A percentile compares a stretch with the other conserved stretches of the same genome.
Evolutionary conservation across 2,888 invertebrate genomes (phyloP).

Genomic region (Cremastinae sp.): DNA sequence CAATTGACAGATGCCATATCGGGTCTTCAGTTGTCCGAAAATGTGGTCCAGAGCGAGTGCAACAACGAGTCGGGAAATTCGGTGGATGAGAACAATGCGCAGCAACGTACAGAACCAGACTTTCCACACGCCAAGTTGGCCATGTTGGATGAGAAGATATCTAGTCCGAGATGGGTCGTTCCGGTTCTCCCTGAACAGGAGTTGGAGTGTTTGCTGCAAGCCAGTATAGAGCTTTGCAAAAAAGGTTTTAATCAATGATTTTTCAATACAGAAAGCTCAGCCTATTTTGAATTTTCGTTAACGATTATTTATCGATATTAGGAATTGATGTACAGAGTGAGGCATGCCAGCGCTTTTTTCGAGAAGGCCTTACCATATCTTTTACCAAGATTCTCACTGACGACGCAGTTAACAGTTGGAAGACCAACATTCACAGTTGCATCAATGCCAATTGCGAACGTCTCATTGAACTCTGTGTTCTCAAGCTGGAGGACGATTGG

Average conservation of each 20-base stretch:
- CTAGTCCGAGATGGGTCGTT: slow-evolving; percentile 97
- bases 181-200: slow-evolving; percentile 98
- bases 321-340: slow-evolving; percentile 93
- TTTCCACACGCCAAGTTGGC: slow-evolving; percentile 95
- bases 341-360: slow-evolving; percentile 96
- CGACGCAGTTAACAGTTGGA: slow-evolving; percentile 99
- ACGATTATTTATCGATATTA: slow-evolving; percentile 74
- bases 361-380: slow-evolving; percentile 95
- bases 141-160: slow-evolving; percentile 97
- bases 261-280: neutral
- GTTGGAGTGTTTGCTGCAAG: slow-evolving; percentile 93
- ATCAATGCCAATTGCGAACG: slow-evolving; percentile 96
- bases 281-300: neutral
- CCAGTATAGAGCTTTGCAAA: slow-evolving; percentile 92
- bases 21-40: slow-evolving; percentile 76
- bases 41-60: slow-evolving; percentile 75
- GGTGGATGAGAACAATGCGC: slow-evolving; percentile 74
- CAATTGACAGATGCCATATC: slow-evolving; percentile 78
- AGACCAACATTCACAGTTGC: slow-evolving; percentile 97
- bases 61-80: slow-evolving; percentile 71
- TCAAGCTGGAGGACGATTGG: slow-evolving; percentile 94
- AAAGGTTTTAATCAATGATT: slow-evolving; percentile 86
- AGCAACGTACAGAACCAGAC: slow-evolving; percentile 83
- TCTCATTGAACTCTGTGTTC: slow-evolving; percentile 94
- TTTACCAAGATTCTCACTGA: slow-evolving; percentile 98